These are phyloP conservation scores for Latrodectus geometricus DNA, from an alignment of 1,140 invertebrate genomes.

Conservation along the genomic window DNA sequence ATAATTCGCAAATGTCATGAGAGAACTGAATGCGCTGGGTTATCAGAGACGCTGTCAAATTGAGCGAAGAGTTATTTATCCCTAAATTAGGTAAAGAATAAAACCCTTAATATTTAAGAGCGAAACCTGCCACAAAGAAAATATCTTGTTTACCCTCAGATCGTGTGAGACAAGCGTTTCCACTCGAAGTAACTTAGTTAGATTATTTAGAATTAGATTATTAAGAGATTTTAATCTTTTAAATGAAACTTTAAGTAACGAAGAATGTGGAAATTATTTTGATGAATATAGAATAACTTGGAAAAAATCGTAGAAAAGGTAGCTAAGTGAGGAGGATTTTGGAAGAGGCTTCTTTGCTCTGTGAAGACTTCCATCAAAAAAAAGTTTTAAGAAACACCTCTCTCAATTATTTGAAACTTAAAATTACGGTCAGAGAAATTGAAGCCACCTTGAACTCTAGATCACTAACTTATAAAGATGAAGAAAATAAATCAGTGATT, in stretches of 20 bases:
- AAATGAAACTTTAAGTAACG: slow-evolving; percentile 66
- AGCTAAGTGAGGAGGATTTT: background rate
- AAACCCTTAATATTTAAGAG: background rate
- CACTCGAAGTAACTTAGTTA: background rate
- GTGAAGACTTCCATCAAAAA: slow-evolving; percentile 56
- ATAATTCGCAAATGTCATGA: background rate
- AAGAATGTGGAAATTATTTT: background rate
- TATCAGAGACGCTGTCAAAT: background rate
- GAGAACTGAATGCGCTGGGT: background rate
- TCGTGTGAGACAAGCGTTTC: background rate
- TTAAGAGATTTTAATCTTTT: slow-evolving; percentile 17
- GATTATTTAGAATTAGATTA: slow-evolving; percentile 5
- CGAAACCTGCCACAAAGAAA: background rate
- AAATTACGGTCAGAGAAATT: slow-evolving; percentile 63
- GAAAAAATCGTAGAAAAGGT: slow-evolving; percentile 31
- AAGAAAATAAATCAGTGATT: slow-evolving; percentile 65
- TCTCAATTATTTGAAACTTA: slow-evolving; percentile 66
- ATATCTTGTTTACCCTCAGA: background rate
- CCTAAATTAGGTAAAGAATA: background rate
- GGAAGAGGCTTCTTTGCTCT: slow-evolving; percentile 63
- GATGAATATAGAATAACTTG: slow-evolving; percentile 20
- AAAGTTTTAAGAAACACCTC: background rate
- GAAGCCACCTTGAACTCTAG: slow-evolving; percentile 68
- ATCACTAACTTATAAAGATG: slow-evolving; percentile 66
- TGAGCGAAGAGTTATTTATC: background rate